A percentile compares a stretch with the other conserved stretches of the same genome.
These are phyloP conservation scores for Cottoperca gobio DNA, from an alignment of 2,797 vertebrate species.

Conservation along the genomic window DNA sequence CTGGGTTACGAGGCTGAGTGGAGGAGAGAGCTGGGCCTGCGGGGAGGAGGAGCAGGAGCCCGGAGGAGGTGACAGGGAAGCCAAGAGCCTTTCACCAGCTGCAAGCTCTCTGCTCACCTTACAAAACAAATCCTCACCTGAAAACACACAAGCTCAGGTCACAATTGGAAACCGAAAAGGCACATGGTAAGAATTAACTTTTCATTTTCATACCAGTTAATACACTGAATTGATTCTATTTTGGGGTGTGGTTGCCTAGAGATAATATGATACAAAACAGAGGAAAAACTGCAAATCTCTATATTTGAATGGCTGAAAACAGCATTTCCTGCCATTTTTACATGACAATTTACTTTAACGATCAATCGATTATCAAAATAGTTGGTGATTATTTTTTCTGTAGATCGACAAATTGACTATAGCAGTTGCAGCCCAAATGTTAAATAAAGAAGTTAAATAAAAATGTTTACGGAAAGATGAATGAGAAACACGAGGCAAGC, in stretches of 20 bases:
- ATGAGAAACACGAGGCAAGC: background rate
- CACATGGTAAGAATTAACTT: background rate
- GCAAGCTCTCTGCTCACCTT: slow-evolving; percentile 85
- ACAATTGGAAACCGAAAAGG: background rate
- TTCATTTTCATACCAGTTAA: background rate
- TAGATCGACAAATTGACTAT: no score
- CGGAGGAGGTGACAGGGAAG: slow-evolving; percentile 59
- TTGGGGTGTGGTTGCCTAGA: background rate
- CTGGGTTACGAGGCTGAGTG: slow-evolving; percentile 66
- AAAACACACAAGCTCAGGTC: slow-evolving; percentile 10
- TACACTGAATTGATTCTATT: background rate
- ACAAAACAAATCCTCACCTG: slow-evolving; percentile 91
- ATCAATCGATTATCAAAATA: no score
- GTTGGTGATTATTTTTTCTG: no score
- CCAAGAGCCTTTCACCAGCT: slow-evolving; percentile 80
- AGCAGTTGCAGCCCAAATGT: background rate
- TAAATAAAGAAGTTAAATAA: background rate
- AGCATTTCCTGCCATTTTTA: no score
- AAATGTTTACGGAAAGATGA: background rate
- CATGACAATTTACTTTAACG: no score
- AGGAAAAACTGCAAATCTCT: no score
- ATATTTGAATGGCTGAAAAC: no score
- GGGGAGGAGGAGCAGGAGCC: slow-evolving; percentile 76
- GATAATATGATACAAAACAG: background rate
- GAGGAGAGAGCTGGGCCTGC: slow-evolving; percentile 63